Percentiles rank a stretch among this genome's conserved stretches.
These are phyloP conservation scores for Esox lucius DNA, from an alignment of 2,797 vertebrate genomes.

Conservation along the genomic window DNA sequence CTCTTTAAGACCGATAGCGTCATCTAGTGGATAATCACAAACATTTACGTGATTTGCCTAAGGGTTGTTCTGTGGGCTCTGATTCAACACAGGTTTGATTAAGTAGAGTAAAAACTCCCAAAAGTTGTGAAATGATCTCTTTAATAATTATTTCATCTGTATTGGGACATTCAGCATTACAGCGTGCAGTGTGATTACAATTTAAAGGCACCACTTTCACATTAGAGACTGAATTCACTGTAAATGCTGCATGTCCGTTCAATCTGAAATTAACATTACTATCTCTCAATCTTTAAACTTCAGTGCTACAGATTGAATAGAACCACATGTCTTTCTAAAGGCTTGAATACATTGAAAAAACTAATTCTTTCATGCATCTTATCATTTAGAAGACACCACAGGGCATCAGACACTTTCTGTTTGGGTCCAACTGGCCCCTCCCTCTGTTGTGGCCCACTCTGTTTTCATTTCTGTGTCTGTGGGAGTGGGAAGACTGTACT, in stretches of 20 bases:
- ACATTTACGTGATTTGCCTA: background rate
- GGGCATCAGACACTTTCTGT: conserved; percentile 30
- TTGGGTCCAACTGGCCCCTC: conserved; percentile 8
- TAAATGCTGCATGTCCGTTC: no score
- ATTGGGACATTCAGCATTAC: no score
- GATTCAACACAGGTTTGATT: background rate
- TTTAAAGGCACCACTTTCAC: no score
- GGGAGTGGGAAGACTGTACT: conserved; percentile 32
- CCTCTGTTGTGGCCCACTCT: conserved; percentile 42
- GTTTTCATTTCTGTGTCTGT: conserved; percentile 57
- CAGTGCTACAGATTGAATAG: background rate
- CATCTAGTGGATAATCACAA: conserved; percentile 71
- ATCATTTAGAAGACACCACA: conserved; percentile 11
- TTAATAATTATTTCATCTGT: no score
- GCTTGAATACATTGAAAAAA: conserved; percentile 7
- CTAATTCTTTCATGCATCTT: conserved; percentile 5
- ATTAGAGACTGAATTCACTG: no score
- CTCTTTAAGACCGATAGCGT: conserved; percentile 67
- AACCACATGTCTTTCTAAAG: background rate
- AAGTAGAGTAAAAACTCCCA: background rate
- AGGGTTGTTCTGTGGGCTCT: background rate
- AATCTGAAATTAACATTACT: no score
- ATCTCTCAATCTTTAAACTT: no score
- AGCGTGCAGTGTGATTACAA: no score
- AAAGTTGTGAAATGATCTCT: background rate